phyloP scores from a whole-genome alignment of 2,113 vertebrate species.

The Columbina picui region DNA sequence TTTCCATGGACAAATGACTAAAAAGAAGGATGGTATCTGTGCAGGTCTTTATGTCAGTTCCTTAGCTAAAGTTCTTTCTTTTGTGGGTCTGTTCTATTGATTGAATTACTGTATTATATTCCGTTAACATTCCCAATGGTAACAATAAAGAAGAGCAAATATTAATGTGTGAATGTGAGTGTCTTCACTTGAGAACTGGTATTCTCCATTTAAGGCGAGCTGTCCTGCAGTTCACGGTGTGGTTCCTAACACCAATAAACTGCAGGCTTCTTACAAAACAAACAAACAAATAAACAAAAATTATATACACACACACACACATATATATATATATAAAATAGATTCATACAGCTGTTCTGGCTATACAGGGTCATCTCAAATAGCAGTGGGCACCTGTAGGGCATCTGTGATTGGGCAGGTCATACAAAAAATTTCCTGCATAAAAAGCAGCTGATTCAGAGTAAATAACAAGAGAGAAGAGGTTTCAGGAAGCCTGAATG shows the following conservation, averaged over 20 bases:
- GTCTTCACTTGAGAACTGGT: not conserved
- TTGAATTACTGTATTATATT: conserved; percentile 10
- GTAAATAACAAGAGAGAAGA: not conserved
- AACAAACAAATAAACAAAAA: no score
- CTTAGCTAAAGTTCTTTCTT: conserved; percentile 30
- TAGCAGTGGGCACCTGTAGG: not conserved
- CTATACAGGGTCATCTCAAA: not conserved
- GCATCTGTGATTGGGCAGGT: not conserved
- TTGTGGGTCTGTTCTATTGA: not conserved
- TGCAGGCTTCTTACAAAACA: not conserved
- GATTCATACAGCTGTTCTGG: not conserved
- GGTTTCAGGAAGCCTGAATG: not conserved
- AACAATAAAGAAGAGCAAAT: not conserved
- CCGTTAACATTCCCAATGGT: not conserved
- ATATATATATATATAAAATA: no score
- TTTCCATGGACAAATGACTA: not conserved
- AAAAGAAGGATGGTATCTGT: not conserved
- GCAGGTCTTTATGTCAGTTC: not conserved
- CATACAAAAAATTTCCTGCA: not conserved
- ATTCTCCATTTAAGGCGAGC: not conserved
- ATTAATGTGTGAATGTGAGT: not conserved
- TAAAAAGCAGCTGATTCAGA: not conserved
- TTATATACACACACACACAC: no score
- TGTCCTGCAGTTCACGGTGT: not conserved
- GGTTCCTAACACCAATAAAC: not conserved